Conservation (phyloP, 2,797 vertebrate genomes). For the Crenuchus spilurus region DNA sequence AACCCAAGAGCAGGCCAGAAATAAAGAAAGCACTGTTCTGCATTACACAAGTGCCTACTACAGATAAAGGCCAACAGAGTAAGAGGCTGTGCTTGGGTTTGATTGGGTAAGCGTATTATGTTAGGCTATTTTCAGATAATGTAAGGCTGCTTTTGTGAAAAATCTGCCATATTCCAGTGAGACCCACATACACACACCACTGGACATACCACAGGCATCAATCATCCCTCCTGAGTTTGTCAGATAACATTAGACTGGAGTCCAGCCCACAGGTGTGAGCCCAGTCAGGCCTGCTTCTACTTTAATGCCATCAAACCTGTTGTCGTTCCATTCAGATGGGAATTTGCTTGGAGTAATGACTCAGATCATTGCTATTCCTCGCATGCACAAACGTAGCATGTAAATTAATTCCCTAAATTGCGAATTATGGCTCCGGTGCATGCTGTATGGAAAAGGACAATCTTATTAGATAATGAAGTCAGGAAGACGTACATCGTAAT, state of each 20-base stretch:
- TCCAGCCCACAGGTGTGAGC: conserved; percentile 69
- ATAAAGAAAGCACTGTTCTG: conserved; percentile 39
- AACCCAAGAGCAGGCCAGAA: conserved; percentile 14
- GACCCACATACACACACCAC: conserved; percentile 46
- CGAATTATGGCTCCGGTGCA: conserved; percentile 44
- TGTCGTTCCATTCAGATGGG: conserved; percentile 65
- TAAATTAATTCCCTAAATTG: conserved; percentile 54
- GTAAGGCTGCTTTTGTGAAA: conserved; percentile 5
- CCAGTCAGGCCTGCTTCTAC: conserved; percentile 64
- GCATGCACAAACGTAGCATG: conserved; percentile 51
- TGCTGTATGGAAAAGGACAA: conserved; percentile 37
- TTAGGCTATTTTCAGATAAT: background rate
- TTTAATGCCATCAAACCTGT: conserved; percentile 66
- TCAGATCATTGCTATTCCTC: conserved; percentile 67
- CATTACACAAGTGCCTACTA: conserved; percentile 21
- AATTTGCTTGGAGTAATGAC: conserved; percentile 64
- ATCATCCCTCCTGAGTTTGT: conserved; percentile 70
- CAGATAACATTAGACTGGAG: conserved; percentile 60
- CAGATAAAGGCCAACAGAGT: conserved; percentile 1
- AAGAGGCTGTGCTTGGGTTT: background rate
- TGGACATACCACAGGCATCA: conserved; percentile 68
- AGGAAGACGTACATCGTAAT: conserved; percentile 7
- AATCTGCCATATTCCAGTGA: conserved; percentile 15
- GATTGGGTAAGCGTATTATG: background rate
- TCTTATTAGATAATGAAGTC: conserved; percentile 30